Evolutionary conservation across 2,888 invertebrate genomes (phyloP).

Genomic region (Leptinotarsa juncta): DNA sequence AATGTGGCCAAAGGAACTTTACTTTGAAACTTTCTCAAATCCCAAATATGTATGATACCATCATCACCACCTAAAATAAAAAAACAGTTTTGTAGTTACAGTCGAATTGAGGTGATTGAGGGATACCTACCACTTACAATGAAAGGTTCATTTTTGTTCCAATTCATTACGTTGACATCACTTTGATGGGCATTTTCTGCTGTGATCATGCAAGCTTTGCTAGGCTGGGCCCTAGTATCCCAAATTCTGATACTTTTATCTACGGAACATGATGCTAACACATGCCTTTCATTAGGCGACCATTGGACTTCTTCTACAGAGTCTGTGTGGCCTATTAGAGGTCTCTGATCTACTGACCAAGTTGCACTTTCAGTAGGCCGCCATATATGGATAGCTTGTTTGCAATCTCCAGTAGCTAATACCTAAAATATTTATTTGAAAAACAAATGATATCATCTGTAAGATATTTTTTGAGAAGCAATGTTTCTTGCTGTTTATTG

Average conservation of each 20-base stretch:
- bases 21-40: slow-evolving; percentile 85
- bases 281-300: slow-evolving; percentile 95
- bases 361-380: slow-evolving; percentile 77
- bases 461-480: no score
- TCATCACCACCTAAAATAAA: slow-evolving; percentile 87
- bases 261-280: slow-evolving; percentile 89
- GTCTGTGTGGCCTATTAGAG: slow-evolving; percentile 86
- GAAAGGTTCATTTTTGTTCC: slow-evolving; percentile 93
- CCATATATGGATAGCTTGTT: slow-evolving; percentile 95
- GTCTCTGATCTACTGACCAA: slow-evolving; percentile 93
- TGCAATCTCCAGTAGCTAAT: slow-evolving; percentile 94
- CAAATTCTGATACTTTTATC: slow-evolving; percentile 94
- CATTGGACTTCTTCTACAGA: slow-evolving; percentile 99
- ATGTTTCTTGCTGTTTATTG: no score
- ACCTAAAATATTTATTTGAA: slow-evolving; percentile 67
- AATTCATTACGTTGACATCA: slow-evolving; percentile 97
- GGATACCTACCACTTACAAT: slow-evolving; percentile 79
- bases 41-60: slow-evolving; percentile 94
- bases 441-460: neutral
- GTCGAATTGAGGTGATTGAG: neutral
- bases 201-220: slow-evolving; percentile 92
- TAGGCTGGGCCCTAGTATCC: slow-evolving; percentile 90
- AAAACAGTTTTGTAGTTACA: neutral
- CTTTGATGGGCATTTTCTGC: slow-evolving; percentile 86
- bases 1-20: slow-evolving; percentile 90